Evolutionary conservation across 1,140 invertebrate species (phyloP), one percentile per base, ranked within the genome.

Genomic region (Geopemphigus sp.): DNA sequence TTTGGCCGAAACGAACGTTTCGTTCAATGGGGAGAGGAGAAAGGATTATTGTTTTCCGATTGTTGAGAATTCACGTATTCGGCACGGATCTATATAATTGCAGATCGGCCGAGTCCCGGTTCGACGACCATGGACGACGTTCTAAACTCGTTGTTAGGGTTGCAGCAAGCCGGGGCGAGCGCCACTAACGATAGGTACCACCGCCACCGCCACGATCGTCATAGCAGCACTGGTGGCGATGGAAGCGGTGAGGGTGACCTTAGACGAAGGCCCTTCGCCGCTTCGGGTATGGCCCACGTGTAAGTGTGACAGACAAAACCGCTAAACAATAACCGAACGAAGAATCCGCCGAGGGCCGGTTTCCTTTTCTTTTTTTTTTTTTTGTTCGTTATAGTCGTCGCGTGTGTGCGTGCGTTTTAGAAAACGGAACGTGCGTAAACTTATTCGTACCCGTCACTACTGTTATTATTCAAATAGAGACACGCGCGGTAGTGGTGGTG

Each of bases 61-160:
- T 57, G 74, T 78, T 78, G 74, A 78, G 74, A 78, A 78, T 78
- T 63, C 74, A 63, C 74, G 50, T 24, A 8, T 78, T 78, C 1
- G 57, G 74, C 74, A 78, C 74, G 39, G 61, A 78, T n/a, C n/a
- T n/a, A n/a, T 39, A 39, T 78, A 61, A 45, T 81, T 81, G 19
- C 68, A 70, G 74, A 80, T 81, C 81, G 81, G 47, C 83, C 84
- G 61, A 94, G 92, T 83, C 91, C 92, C 68, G 90, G 90, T 83
- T 93, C 92, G 81, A 93, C 94, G 66, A 95, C 94, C 63, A 88
- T 97, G 85, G 95, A 96, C 88, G 95, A 97, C 88, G 95, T 96
- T 76, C 88, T 97, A 85, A 94, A 96, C 86, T 94, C 94, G 80
- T 89, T 97, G 82, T 89, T 96, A 84, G 94, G 93, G 83, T 54